phyloP scores from a whole-genome alignment of 1,140 invertebrate genomes.

The Cryptotermes secundus region DNA sequence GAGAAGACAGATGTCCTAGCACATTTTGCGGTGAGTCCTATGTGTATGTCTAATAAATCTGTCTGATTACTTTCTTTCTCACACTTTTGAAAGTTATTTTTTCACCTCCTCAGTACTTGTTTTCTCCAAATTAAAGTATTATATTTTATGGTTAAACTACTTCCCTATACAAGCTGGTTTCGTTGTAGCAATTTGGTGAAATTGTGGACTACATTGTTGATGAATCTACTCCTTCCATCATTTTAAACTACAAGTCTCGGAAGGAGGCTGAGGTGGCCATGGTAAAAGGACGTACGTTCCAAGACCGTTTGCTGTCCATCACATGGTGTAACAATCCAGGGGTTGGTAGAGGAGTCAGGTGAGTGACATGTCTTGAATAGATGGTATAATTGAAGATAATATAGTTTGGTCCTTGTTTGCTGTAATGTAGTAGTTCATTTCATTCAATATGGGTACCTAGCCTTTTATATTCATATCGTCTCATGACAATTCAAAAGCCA shows the following conservation, averaged over 20 bases:
- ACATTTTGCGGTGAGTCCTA: slow-evolving; percentile 67
- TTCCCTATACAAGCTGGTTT: neutral
- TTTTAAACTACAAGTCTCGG: slow-evolving; percentile 69
- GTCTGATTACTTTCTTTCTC: slow-evolving; percentile 19
- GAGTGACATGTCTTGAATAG: neutral
- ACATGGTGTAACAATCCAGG: slow-evolving; percentile 44
- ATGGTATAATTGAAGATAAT: neutral
- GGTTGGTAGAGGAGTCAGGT: slow-evolving; percentile 19
- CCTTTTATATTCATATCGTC: too few relatives aligned
- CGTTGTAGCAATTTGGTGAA: slow-evolving; percentile 68
- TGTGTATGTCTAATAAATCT: slow-evolving; percentile 25
- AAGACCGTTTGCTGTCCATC: slow-evolving; percentile 52
- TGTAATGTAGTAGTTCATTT: neutral
- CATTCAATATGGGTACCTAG: too few relatives aligned
- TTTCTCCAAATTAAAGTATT: too few relatives aligned
- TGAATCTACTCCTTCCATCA: slow-evolving; percentile 63
- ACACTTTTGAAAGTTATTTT: slow-evolving; percentile 5
- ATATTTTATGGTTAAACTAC: too few relatives aligned
- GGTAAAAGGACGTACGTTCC: slow-evolving; percentile 64
- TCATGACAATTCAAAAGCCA: too few relatives aligned
- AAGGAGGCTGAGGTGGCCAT: slow-evolving; percentile 72
- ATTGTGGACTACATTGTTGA: slow-evolving; percentile 68
- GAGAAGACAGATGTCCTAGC: slow-evolving; percentile 67
- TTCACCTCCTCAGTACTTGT: neutral
- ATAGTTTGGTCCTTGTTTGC: neutral